Base-by-base conservation (phyloP, 2,888 invertebrate genomes). In the Apodemia zela region DNA sequence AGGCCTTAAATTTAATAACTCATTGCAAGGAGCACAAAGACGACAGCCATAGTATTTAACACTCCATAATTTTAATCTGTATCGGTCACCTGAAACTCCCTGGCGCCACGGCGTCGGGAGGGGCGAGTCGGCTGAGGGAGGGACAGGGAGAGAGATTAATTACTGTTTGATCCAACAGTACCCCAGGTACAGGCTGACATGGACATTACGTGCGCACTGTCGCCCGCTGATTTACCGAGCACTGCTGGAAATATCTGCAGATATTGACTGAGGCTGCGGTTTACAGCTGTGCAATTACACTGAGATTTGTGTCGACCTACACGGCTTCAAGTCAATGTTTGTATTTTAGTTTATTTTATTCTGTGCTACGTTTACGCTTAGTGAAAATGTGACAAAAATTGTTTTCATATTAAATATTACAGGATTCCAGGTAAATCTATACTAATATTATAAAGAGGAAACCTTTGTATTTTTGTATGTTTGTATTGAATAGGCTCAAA, bases 91-190 rank as follows among this genome's bases (percentile, higher is more conserved):
- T 85, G 85, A 76, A 71, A 69, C 70, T 73, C 72, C 68, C 66
- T 72, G 84, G 83, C 86, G 82, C 85, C 84, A 74, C 71, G 60
- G 63, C 69, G 84, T 74, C 81, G 80, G 76, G 69, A 63, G 54
- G 51, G 38, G 66, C 64, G 69, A 54, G 71, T 63, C 57, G 65
- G 63, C 45, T 8, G 45, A 54, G 61, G 59, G 63, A 66, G 64
- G 69, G 72, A 71, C 64, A 62, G 75, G 68, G 68, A 47, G 71
- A 64, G 72, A 84, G 86, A 89, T 89, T 88, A 88, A 89, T 89
- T 89, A 87, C 88, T 82, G 83, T 87, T 84, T 84, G 83, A 84
- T 83, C 79, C 79, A 74, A 76, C 79, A 75, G 80, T 78, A 75
- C 80, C 81, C 79, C 81, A 81, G 82, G 80, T 82, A 83, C 80